Conservation (phyloP, 2,113 vertebrate genomes). For the Crotalus tigris region DNA sequence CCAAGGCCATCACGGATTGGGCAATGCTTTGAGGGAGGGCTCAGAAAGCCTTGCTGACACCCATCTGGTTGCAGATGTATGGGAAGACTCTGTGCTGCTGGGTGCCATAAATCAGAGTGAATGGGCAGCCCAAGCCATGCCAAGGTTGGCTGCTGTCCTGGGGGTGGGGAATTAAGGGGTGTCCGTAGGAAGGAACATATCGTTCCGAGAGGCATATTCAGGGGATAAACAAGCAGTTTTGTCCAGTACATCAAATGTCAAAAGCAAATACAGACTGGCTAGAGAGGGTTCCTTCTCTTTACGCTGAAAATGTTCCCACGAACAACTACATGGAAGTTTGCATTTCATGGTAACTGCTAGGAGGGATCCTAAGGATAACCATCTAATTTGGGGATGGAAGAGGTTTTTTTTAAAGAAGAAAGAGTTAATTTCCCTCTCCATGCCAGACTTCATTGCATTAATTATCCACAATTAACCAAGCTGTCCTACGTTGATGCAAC, state of each 20-base stretch:
- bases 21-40: too few relatives aligned
- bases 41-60: neutral
- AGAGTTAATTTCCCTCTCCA: neutral
- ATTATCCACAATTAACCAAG: neutral
- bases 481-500: neutral
- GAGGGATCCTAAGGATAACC: neutral
- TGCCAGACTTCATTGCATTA: neutral
- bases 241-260: neutral
- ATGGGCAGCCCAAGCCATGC: neutral
- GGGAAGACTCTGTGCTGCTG: constrained; percentile 4
- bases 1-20: neutral
- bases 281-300: neutral
- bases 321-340: neutral
- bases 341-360: neutral
- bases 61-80: neutral
- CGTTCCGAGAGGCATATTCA: constrained; percentile 38
- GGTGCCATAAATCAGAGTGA: neutral
- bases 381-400: neutral
- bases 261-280: neutral
- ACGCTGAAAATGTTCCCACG: neutral
- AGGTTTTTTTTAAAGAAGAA: neutral
- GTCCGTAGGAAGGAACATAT: constrained; percentile 34
- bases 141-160: neutral
- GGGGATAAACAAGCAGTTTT: constrained; percentile 40
- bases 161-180: neutral